phyloP scores from a whole-genome alignment of 2,797 vertebrate species.

The Mormyrus proboscirostris region DNA sequence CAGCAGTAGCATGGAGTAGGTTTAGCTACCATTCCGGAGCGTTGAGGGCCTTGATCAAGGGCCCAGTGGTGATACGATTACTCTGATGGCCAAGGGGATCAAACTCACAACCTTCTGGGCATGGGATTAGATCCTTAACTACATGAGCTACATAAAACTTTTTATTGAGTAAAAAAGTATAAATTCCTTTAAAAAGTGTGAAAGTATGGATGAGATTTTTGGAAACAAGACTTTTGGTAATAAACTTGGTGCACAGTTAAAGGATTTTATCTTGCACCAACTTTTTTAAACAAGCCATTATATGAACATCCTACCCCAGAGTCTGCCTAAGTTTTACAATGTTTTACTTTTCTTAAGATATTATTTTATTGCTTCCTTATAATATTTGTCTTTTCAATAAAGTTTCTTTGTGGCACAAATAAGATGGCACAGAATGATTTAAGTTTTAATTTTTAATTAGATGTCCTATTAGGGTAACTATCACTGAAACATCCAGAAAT shows the following conservation, averaged over 20 bases:
- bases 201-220: not conserved
- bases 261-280: not conserved
- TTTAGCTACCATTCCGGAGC: not conserved
- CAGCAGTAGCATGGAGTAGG: not conserved
- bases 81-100: not conserved
- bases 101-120: not conserved
- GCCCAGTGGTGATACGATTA: not conserved
- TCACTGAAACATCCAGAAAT: not conserved
- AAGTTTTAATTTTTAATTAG: constrained; percentile 14
- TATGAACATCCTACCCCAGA: not conserved
- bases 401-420: not conserved
- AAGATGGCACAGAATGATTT: not conserved
- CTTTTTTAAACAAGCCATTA: not conserved
- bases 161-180: not conserved
- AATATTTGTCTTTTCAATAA: not conserved
- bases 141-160: not conserved
- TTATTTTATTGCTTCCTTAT: not conserved
- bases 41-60: not conserved
- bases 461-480: not conserved
- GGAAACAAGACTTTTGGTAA: not conserved
- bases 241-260: not conserved
- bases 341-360: not conserved
- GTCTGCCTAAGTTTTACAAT: not conserved
- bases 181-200: not conserved
- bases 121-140: not conserved